These are phyloP conservation scores for Steinernema feltiae DNA, from an alignment of 1,140 invertebrate species.

Conservation along the genomic window DNA sequence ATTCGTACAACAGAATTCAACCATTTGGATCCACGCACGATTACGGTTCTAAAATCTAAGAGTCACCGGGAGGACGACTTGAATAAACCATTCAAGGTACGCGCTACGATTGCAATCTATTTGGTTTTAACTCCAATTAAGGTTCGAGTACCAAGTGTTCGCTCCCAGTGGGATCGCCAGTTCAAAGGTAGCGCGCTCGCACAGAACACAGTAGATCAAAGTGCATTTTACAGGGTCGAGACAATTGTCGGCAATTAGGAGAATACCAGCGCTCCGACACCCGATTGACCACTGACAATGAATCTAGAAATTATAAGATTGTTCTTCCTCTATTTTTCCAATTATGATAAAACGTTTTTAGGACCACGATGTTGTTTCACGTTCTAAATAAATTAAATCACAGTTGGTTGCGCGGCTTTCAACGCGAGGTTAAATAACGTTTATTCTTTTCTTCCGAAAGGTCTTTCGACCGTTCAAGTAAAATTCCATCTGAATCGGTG, in stretches of 20 bases:
- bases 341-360: too few relatives aligned
- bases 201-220: background rate
- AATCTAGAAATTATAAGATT: background rate
- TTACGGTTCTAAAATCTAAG: background rate
- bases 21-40: background rate
- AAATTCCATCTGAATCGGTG: too few relatives aligned
- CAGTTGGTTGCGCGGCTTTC: too few relatives aligned
- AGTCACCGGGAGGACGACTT: background rate
- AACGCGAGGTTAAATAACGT: too few relatives aligned
- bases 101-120: background rate
- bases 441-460: too few relatives aligned
- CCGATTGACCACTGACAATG: background rate
- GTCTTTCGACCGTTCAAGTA: too few relatives aligned
- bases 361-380: too few relatives aligned
- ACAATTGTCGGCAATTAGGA: background rate
- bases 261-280: background rate
- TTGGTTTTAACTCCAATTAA: background rate
- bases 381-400: too few relatives aligned
- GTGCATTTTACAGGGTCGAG: background rate
- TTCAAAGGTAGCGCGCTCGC: conserved; percentile 10
- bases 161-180: background rate
- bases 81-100: background rate
- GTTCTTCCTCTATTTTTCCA: too few relatives aligned
- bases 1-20: background rate
- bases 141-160: background rate